Percentiles rank a stretch among this genome's conserved stretches.
phyloP scores from a whole-genome alignment of 2,888 invertebrate genomes.

The Ochropacha duplaris region DNA sequence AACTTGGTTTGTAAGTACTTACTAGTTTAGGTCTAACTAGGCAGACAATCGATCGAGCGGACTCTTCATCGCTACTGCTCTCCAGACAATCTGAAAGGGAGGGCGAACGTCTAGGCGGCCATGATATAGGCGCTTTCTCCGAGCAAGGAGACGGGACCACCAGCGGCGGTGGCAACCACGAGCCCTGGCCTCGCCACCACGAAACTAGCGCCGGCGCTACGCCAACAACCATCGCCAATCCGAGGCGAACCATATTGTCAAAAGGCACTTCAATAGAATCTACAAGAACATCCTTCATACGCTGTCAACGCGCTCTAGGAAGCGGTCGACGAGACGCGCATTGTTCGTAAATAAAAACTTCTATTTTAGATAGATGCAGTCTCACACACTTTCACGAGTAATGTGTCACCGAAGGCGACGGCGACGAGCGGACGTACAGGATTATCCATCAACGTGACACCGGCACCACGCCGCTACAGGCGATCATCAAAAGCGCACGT shows the following conservation, averaged over 20 bases:
- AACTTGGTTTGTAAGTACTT: too few species aligned
- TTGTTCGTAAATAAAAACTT: conserved; percentile 67
- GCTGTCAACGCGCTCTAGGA: conserved; percentile 41
- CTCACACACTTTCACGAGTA: conserved; percentile 58
- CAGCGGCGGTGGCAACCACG: conserved; percentile 53
- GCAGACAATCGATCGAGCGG: conserved; percentile 73
- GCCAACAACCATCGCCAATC: conserved; percentile 78
- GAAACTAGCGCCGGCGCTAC: conserved; percentile 78
- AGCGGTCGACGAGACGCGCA: conserved; percentile 41
- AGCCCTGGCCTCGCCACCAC: conserved; percentile 73
- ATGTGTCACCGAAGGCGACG: conserved; percentile 49
- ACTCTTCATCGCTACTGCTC: conserved; percentile 75
- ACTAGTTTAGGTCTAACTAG: conserved; percentile 75
- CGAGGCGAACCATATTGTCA: conserved; percentile 69
- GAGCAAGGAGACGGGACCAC: conserved; percentile 40
- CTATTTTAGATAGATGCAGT: conserved; percentile 69
- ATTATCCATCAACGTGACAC: conserved; percentile 55
- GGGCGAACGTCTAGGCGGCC: conserved; percentile 68
- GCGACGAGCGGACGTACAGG: conserved; percentile 44
- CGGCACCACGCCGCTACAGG: conserved; percentile 9
- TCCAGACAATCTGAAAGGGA: conserved; percentile 78
- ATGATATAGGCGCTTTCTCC: conserved; percentile 57
- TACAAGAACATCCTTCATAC: conserved; percentile 28
- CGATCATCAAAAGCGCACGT: conserved; percentile 8
- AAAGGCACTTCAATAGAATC: conserved; percentile 22